Evolutionary conservation across 2,113 vertebrate species (phyloP).

Genomic region (Petromus typicus): DNA sequence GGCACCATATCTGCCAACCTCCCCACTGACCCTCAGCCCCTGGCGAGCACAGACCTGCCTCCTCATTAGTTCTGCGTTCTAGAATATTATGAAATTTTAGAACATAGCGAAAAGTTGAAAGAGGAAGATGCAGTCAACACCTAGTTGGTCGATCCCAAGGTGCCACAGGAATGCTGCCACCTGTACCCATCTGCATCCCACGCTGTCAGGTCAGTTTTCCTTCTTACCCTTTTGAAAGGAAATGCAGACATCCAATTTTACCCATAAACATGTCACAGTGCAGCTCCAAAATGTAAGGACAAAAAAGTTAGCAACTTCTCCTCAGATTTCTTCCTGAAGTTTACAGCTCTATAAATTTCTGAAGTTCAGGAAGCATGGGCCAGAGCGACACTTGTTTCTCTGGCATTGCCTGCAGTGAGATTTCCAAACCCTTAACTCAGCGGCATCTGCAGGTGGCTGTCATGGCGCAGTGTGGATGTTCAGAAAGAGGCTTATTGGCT

Average conservation of each 20-base stretch:
- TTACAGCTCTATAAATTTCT: background rate
- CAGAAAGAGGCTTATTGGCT: slow-evolving; percentile 38
- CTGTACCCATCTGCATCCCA: background rate
- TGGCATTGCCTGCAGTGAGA: background rate
- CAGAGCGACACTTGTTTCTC: background rate
- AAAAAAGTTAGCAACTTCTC: background rate
- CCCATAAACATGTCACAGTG: background rate
- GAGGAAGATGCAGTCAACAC: background rate
- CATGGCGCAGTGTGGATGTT: accelerated
- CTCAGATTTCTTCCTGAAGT: background rate
- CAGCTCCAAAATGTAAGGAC: background rate
- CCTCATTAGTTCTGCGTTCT: background rate
- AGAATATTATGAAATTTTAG: background rate
- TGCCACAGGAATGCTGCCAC: background rate
- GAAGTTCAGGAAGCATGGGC: background rate
- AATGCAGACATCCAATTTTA: background rate
- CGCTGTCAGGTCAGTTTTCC: background rate
- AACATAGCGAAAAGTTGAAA: background rate
- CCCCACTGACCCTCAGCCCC: background rate
- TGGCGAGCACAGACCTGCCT: background rate
- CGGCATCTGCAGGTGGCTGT: accelerated
- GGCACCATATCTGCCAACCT: background rate
- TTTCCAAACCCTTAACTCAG: background rate
- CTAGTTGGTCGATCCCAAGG: background rate
- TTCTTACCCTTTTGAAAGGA: background rate